phyloP scores from a whole-genome alignment of 2,888 invertebrate species.

The Andrena trimmerana region DNA sequence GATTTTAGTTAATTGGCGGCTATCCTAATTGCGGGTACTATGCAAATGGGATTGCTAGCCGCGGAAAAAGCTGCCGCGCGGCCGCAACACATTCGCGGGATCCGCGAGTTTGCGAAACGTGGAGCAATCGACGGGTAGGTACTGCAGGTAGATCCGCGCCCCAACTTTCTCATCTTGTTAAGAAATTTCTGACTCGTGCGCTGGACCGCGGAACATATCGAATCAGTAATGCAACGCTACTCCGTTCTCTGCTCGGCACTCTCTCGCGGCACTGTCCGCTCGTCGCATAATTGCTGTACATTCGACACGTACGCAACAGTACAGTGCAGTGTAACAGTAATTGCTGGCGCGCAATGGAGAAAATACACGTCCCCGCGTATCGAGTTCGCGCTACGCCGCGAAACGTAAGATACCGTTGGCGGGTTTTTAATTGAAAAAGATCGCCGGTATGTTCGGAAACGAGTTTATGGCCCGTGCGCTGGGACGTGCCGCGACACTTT shows the following conservation, averaged over 20 bases:
- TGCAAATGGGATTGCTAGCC: constrained; percentile 66
- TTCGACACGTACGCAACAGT: neutral
- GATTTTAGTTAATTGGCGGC: constrained; percentile 71
- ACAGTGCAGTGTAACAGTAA: too few relatives aligned
- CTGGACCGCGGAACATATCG: neutral
- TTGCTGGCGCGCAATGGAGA: too few relatives aligned
- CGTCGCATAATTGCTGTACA: neutral
- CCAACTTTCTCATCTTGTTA: neutral
- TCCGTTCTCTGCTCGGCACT: neutral
- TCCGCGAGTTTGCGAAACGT: neutral
- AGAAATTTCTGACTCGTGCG: too few relatives aligned
- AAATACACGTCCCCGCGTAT: neutral
- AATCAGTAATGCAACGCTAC: neutral
- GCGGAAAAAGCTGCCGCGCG: constrained; percentile 17
- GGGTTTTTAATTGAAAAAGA: constrained; percentile 46
- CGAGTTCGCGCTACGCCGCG: neutral
- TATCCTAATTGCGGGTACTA: constrained; percentile 64
- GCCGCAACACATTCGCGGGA: neutral
- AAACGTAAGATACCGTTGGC: constrained; percentile 9
- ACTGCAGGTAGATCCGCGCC: neutral
- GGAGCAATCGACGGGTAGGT: neutral
- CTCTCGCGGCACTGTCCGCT: neutral
- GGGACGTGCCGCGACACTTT: constrained; percentile 17
- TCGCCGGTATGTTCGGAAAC: constrained; percentile 15
- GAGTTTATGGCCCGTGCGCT: constrained; percentile 2